Evolutionary conservation across 2,113 vertebrate genomes (phyloP), one percentile per base, ranked within the genome.

Genomic region (Pteruthius melanotis): DNA sequence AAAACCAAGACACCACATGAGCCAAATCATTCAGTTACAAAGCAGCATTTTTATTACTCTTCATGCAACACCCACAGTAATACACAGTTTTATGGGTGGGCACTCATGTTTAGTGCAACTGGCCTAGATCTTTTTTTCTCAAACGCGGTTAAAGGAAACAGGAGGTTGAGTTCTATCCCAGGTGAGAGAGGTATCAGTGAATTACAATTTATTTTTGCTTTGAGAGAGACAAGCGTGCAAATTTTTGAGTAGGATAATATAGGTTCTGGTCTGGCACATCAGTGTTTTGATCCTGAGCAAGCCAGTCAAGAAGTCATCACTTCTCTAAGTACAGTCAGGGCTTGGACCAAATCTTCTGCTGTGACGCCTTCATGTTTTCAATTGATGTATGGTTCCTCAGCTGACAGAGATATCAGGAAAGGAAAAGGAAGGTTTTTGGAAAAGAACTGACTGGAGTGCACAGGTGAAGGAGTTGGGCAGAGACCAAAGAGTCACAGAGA

Each of bases 191-290:
- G 3, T 2, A 60, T 9, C 64, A 37, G 24, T 4, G 31, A 92
- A 39, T 45, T 57, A 33, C 10, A 68, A 64, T 10, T 44, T 72
- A 11, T 11, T 76, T 93, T 63, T 47, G 39, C 30, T 76, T 60
- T 68, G 33, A 81, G 63, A 87, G 33, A 82, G 16, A 40, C 4
- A 50, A 42, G 10, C 0, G 0, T 11, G n/a, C 10, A 47, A 42
- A 27, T 23, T 56, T 82, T 57, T 82, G 20, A 85, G 19, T 1
- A 4, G 35, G 28, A 72, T 35, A 76, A 52, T 3, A 72, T 0
- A 69, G 37, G 40, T 69, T 80, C 26, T 86, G 47, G 19, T 72
- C 24, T 60, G 42, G 12, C 9, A 74, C 0, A 3, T 4, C 5
- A 54, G 42, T 13, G 10, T 28, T 64, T 71, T 35, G 26, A 44